Evolutionary conservation across 2,113 vertebrate species (phyloP).

Genomic region (Ameiurus melas): DNA sequence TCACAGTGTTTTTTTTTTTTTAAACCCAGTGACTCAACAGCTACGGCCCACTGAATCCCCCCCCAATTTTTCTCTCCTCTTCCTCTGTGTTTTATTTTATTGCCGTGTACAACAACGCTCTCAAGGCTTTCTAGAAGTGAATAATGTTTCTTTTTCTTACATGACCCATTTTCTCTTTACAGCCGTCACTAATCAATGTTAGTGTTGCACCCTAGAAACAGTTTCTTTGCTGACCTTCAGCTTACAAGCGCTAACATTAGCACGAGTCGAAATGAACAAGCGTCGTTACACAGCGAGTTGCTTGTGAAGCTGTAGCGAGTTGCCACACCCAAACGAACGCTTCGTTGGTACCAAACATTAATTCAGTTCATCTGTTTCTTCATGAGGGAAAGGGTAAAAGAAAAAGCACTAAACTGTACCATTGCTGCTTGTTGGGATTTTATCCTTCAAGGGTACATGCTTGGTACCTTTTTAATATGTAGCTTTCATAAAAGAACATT

Average conservation of each 20-base stretch:
- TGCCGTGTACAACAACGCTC: neutral
- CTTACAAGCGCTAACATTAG: neutral
- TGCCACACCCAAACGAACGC: neutral
- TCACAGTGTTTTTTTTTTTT: constrained; percentile 22
- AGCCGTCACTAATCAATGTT: constrained; percentile 14
- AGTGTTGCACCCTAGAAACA: neutral
- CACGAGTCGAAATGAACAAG: constrained; percentile 6
- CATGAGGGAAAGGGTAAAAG: no score
- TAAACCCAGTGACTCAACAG: constrained; percentile 35
- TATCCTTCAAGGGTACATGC: neutral
- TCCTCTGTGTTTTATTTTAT: constrained; percentile 20
- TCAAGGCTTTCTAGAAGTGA: neutral
- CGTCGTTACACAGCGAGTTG: neutral
- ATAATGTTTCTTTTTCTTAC: neutral
- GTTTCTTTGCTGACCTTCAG: neutral
- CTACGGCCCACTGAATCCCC: constrained; percentile 27
- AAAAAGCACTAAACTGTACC: neutral
- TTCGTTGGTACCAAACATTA: neutral
- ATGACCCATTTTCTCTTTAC: constrained; percentile 21
- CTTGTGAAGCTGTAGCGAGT: neutral
- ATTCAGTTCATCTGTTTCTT: neutral
- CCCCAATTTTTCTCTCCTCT: constrained; percentile 42
- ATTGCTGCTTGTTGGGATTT: neutral
- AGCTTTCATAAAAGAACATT: neutral
- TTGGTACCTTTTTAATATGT: neutral